Evolutionary conservation across 2,888 invertebrate species (phyloP), one percentile per base, ranked within the genome.

Genomic region (Lepidochrysops patricia): DNA sequence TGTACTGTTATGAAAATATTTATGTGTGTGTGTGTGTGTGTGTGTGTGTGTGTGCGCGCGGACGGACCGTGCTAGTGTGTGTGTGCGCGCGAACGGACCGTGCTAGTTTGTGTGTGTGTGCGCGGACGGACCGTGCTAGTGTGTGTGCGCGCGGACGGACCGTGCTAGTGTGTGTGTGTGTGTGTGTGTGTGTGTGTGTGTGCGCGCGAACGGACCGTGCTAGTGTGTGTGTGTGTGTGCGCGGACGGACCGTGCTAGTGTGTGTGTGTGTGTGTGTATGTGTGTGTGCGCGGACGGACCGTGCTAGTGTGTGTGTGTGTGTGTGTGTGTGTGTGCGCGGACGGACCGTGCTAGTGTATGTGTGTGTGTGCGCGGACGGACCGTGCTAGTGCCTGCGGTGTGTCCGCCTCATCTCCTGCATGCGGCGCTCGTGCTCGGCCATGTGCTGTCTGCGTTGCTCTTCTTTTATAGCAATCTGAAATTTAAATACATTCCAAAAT

Each of bases 391-490:
- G 87, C 70, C 87, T 85, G 70, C 86, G 86, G 63, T 90, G 80
- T 35, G 90, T 85, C 70, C 91, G 91, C 64, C 92, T 91, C 75
- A 94, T 91, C 84, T 95, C 96, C 82, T 94, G 93, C 77, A 94
- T 81, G 70, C 94, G 91, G 61, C 94, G 91, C 77, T 96, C 96
- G 73, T 96, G 94, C 80, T 97, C 96, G 57, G 95, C 95, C 93
- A 97, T 94, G 71, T 96, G 94, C 74, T 95, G 94, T 60, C 95
- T 92, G 60, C 97, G 91, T 82, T 95, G 94, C 79, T 96, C 95
- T 87, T 97, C 97, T 81, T 97, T 97, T 73, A 95, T 92, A 67
- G 94, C 94, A 77, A 97, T 97, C 97, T 97, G 77, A n/a, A 32
- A 84, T 13, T 23, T 1, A 29, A 50, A 32, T 13, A n/a, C n/a